Base-by-base conservation (phyloP, 2,888 invertebrate species). In the Epinotia bilunana region DNA sequence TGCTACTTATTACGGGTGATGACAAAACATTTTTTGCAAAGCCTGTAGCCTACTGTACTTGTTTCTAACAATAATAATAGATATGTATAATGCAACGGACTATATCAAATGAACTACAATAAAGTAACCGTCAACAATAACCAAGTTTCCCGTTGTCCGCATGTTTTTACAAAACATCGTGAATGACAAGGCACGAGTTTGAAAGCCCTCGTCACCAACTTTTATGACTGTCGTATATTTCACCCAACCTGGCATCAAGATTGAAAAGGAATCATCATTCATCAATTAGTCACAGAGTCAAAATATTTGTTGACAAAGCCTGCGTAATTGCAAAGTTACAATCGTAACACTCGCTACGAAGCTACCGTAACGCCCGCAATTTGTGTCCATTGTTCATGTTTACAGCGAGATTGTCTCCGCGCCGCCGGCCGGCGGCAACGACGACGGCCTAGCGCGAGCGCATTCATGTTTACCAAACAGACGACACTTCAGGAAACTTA, bases 311-410 rank as follows among this genome's bases (percentile, higher is more conserved):
- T 91, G 91, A 89, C 91, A 90, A 91, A 89, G 88, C 87, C 89
- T 89, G 86, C 87, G 87, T 92, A 91, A 93, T 92, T 91, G 91
- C 87, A 90, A 84, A 86, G 86, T 87, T 92, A 93, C 92, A 94
- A 92, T 93, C 91, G 90, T 84, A 89, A 91, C 91, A 91, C 91
- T 91, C 89, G 91, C 91, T 91, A 86, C 90, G 92, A 93, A 92
- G 93, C 93, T 94, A 93, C 94, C 93, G 93, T 91, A 93, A 92
- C 93, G 91, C 90, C 92, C 92, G 94, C 93, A 93, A 93, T 93
- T 93, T 91, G 91, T 88, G 83, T 77, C 87, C 88, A 92, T 93
- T 94, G 93, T 94, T 92, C 90, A 90, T 92, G 91, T 93, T 93
- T 93, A 93, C 91, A 90, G 88, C 90, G 84, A 81, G 86, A 92